Evolutionary conservation across 2,113 vertebrate genomes (phyloP), one percentile per base, ranked within the genome.

Genomic region (Strix uralensis): DNA sequence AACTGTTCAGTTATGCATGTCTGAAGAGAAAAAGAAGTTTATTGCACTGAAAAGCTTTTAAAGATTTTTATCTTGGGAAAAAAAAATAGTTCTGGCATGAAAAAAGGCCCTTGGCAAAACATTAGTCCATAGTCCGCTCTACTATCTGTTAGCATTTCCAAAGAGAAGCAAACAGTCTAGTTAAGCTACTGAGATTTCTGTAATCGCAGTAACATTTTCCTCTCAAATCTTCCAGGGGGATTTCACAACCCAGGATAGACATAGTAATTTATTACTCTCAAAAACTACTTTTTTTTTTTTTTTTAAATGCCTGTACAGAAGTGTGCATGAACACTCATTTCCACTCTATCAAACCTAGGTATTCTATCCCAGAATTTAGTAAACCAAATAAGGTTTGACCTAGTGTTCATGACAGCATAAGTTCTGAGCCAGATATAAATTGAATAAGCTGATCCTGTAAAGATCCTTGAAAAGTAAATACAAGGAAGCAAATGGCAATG

Each of bases 181-280:
- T 83, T 46, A 73, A 94, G 79, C 54, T 62, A 80, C 67, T 62
- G 49, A 93, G 58, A 95, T 77, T 95, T 91, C 81, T 90, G 32
- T 49, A 82, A 57, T 27, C 16, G 1, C 62, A 91, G 47, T 47
- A 96, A 71, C 9, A 79, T 87, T 96, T 93, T 79, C 49, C 66
- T 89, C 70, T 38, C 36, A 79, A 87, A 65, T 54, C 46, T 90
- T 96, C 47, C 49, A 79, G 36, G 23, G 49, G n/a, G 52, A 91
- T 63, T 91, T 92, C 70, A 87, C 30, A 91, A 85, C 10, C 26
- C 21, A 82, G 30, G 25, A 74, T 2, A 77, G 66, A 71, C 23
- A 38, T 0, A 63, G 38, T 74, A 88, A 82, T 80, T 61, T 87
- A 89, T 85, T 89, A 67, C 36, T 84, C 13, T 0, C 59, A 59